These are phyloP conservation scores for Oxystoma pomonae DNA, from an alignment of 2,888 invertebrate genomes.

Conservation along the genomic window DNA sequence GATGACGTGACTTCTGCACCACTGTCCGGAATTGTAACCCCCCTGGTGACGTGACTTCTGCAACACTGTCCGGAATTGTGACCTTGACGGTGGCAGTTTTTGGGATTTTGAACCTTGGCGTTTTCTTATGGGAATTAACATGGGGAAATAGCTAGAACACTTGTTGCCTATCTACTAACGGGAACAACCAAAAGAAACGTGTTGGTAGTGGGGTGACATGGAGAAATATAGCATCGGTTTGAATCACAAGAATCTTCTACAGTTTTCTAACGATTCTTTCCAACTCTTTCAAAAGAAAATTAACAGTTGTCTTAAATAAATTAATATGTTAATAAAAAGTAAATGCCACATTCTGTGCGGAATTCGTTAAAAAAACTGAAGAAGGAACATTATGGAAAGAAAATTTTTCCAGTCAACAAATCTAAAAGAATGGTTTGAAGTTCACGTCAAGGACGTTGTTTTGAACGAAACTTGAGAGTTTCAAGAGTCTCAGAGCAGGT, in stretches of 20 bases:
- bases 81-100: no score
- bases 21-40: no score
- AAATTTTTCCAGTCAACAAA: constrained; percentile 25
- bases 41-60: no score
- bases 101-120: no score
- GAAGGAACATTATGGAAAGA: constrained; percentile 21
- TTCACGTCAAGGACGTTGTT: constrained; percentile 20
- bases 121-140: no score
- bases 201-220: no score
- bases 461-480: constrained; percentile 28
- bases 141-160: no score
- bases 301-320: background rate
- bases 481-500: constrained; percentile 29
- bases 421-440: constrained; percentile 24
- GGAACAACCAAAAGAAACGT: no score
- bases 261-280: constrained; percentile 18
- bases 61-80: no score
- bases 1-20: no score
- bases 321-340: constrained; percentile 12
- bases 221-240: no score
- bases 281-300: constrained; percentile 8
- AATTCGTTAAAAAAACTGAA: constrained; percentile 21
- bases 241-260: constrained; percentile 21
- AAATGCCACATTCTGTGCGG: constrained; percentile 23
- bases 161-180: no score